These are phyloP conservation scores for Pseudochaenichthys georgianus DNA, from an alignment of 2,797 vertebrate genomes.

Conservation along the genomic window DNA sequence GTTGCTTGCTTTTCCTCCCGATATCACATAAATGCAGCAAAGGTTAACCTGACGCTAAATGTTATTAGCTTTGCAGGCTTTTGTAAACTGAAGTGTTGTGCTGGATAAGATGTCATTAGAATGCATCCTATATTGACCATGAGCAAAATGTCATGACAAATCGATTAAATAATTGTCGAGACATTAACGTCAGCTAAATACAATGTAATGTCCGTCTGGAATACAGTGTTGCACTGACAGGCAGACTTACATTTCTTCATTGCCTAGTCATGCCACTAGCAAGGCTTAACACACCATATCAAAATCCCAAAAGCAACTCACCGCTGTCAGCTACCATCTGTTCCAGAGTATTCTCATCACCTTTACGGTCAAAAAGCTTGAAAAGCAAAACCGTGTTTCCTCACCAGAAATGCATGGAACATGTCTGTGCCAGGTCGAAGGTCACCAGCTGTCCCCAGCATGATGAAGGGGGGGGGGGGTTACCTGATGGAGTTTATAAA, in stretches of 20 bases:
- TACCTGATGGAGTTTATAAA: background rate
- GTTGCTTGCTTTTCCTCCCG: no score
- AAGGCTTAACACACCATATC: background rate
- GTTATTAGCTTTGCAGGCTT: background rate
- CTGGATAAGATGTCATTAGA: background rate
- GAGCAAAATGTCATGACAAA: background rate
- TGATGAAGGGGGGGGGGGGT: background rate
- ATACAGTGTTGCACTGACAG: background rate
- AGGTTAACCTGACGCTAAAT: background rate
- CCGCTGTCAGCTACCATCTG: background rate
- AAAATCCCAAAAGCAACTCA: background rate
- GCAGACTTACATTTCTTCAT: background rate
- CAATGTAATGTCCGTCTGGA: no score
- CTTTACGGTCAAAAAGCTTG: slow-evolving; percentile 5
- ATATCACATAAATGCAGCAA: no score
- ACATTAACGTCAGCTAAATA: background rate
- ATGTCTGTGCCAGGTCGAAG: slow-evolving; percentile 19
- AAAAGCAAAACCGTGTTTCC: background rate
- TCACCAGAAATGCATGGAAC: background rate
- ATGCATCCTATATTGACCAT: background rate
- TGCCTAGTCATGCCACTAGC: slow-evolving; percentile 3
- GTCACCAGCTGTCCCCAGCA: background rate
- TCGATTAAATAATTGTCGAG: background rate
- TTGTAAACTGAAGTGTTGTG: background rate
- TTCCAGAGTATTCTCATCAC: background rate